Conservation (phyloP, 2,797 vertebrate species). For the Ficedula albicollis region DNA sequence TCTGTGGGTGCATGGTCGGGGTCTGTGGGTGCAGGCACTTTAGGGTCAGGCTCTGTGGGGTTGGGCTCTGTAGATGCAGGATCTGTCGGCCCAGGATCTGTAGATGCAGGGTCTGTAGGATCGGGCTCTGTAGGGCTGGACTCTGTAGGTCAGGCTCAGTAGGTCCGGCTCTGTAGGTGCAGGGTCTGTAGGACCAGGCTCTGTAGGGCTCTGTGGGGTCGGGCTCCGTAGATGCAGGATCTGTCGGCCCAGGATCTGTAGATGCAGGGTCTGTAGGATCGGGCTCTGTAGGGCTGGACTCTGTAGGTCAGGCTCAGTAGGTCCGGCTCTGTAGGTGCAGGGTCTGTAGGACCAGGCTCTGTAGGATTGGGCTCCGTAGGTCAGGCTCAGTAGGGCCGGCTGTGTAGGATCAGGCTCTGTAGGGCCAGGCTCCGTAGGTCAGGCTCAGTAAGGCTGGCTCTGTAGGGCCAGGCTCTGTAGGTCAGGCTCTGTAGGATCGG, state of each 20-base stretch:
- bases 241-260: not conserved
- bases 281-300: rapidly evolving
- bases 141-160: rapidly evolving
- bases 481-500: too few species aligned
- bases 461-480: rapidly evolving
- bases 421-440: too few species aligned
- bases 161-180: rapidly evolving
- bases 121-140: rapidly evolving
- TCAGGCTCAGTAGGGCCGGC: too few species aligned
- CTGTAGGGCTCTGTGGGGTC: too few species aligned
- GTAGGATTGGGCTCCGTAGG: too few species aligned
- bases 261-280: rapidly evolving
- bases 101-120: too few species aligned
- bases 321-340: rapidly evolving
- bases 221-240: rapidly evolving
- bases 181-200: rapidly evolving
- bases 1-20: rapidly evolving
- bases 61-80: too few species aligned
- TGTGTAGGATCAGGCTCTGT: rapidly evolving
- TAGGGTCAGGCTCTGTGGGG: too few species aligned
- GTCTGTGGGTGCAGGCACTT: not conserved
- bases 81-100: too few species aligned
- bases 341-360: rapidly evolving
- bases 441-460: not conserved
- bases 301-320: rapidly evolving